Evolutionary conservation across 2,888 invertebrate genomes (phyloP).

Genomic region (Athrips mouffetella): DNA sequence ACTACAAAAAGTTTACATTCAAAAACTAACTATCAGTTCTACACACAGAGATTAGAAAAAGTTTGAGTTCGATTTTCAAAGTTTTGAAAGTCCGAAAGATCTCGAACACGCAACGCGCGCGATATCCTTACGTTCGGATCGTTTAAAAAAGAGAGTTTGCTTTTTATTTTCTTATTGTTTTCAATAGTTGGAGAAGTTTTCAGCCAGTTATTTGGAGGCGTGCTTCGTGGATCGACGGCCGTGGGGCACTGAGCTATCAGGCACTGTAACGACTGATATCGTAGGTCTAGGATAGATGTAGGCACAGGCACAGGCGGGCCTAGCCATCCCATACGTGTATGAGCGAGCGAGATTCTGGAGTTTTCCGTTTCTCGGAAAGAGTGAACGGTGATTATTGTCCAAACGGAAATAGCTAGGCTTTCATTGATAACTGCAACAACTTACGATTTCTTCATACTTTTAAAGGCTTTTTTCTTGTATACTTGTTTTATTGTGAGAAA

Average conservation of each 20-base stretch:
- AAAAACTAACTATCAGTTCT: constrained; percentile 23
- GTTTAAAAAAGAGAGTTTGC: background rate
- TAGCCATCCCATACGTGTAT: constrained; percentile 23
- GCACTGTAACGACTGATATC: constrained; percentile 54
- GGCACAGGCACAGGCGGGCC: constrained; percentile 30
- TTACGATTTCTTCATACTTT: no score
- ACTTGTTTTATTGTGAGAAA: no score
- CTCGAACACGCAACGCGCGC: background rate
- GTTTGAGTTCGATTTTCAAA: background rate
- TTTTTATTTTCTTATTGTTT: background rate
- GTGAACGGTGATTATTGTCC: no score
- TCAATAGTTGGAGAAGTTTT: background rate
- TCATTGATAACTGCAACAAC: no score
- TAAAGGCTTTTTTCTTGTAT: no score
- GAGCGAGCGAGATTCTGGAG: background rate
- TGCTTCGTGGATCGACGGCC: constrained; percentile 56
- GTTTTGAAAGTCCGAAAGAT: background rate
- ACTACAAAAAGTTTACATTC: constrained; percentile 7
- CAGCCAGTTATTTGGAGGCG: constrained; percentile 40
- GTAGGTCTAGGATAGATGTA: constrained; percentile 64
- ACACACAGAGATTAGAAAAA: constrained; percentile 17
- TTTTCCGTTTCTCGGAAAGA: background rate
- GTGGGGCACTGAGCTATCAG: constrained; percentile 64
- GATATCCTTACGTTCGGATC: background rate
- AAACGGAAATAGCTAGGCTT: no score